These are phyloP conservation scores for Halocynthia aurantium DNA, from an alignment of 23 tunicate genomes.

Conservation along the genomic window DNA sequence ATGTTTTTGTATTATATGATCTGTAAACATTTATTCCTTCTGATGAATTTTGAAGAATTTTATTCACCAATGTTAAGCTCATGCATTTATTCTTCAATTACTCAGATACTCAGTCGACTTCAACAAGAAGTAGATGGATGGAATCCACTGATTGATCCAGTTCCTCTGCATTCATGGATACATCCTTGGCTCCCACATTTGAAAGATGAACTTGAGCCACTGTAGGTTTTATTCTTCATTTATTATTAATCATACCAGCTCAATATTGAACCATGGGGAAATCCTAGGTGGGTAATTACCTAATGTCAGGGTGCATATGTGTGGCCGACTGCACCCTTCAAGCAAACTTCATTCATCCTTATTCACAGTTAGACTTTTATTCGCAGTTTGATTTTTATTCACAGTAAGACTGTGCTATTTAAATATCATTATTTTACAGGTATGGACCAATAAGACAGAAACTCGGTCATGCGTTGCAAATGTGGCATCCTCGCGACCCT, in stretches of 20 bases:
- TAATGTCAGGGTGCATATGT: neutral
- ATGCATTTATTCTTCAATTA: neutral
- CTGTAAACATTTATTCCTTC: too few relatives aligned
- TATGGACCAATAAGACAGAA: constrained; percentile 91
- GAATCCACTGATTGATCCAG: constrained; percentile 91
- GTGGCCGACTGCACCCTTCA: too few relatives aligned
- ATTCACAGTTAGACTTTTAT: too few relatives aligned
- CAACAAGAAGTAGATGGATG: constrained; percentile 86
- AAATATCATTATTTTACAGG: constrained; percentile 25
- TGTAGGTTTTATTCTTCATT: constrained; percentile 42
- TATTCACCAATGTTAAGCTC: neutral
- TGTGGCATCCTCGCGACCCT: constrained; percentile 94
- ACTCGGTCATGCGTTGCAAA: constrained; percentile 57
- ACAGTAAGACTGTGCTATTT: too few relatives aligned
- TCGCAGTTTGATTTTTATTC: too few relatives aligned
- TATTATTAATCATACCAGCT: neutral
- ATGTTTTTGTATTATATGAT: too few relatives aligned
- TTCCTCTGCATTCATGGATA: constrained; percentile 96
- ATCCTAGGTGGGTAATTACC: neutral
- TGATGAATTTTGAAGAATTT: too few relatives aligned
- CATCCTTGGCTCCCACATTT: constrained; percentile 93
- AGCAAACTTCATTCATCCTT: too few relatives aligned
- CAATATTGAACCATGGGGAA: neutral
- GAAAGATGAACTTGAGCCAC: constrained; percentile 70
- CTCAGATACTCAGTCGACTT: constrained; percentile 71